These are phyloP conservation scores for Gorsachius goisagi DNA, from an alignment of 2,113 vertebrate species.

Conservation along the genomic window DNA sequence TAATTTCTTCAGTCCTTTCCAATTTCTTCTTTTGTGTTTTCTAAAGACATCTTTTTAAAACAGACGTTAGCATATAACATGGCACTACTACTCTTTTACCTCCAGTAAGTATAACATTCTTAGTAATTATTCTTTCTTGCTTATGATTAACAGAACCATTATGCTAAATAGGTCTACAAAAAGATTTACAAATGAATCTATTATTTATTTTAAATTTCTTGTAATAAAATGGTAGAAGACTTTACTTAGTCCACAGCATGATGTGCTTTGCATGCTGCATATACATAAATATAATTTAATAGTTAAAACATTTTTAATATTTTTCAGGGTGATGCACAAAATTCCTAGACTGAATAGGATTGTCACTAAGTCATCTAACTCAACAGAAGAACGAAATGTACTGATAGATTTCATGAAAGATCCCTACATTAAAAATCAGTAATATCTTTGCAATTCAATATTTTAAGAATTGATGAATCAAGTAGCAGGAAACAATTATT, in stretches of 20 bases:
- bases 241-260: neutral
- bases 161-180: neutral
- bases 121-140: neutral
- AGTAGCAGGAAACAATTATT: conserved; percentile 7
- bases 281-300: neutral
- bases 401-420: neutral
- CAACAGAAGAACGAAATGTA: neutral
- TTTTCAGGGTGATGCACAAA: neutral
- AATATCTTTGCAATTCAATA: neutral
- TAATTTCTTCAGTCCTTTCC: neutral
- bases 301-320: conserved; percentile 36
- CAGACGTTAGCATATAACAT: neutral
- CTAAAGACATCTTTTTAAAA: neutral
- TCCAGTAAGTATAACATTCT: neutral
- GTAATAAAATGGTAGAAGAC: neutral
- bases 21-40: neutral
- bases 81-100: neutral
- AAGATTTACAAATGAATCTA: neutral
- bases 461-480: conserved; percentile 27
- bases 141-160: neutral
- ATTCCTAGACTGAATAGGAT: neutral
- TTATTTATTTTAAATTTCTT: neutral
- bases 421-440: neutral
- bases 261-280: neutral
- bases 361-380: neutral